Conservation (phyloP, 2,797 vertebrate species). For the Cuculus canorus region DNA sequence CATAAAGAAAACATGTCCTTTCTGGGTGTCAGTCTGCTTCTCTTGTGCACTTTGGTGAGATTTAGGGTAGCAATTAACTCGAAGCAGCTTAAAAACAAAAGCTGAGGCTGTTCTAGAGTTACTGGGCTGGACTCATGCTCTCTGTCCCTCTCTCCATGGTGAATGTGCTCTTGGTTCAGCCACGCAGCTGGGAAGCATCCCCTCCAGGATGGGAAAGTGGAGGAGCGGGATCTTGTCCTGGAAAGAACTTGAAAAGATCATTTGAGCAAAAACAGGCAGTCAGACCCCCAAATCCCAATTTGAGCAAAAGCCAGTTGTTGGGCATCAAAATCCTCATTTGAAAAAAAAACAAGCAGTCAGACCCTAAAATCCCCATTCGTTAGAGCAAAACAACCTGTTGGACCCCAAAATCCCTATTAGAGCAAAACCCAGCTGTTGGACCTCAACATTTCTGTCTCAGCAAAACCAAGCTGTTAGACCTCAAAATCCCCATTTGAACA, state of each 20-base stretch:
- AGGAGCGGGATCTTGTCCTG: not conserved
- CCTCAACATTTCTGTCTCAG: not conserved
- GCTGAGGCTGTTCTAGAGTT: not conserved
- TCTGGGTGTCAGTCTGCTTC: not conserved
- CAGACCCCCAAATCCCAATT: too few species aligned
- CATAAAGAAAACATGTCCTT: not conserved
- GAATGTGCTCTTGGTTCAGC: not conserved
- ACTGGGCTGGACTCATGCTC: too few species aligned
- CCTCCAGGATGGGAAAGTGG: not conserved
- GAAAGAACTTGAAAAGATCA: not conserved
- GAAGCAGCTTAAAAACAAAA: not conserved
- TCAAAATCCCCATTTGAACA: not conserved
- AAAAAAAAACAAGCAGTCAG: too few species aligned
- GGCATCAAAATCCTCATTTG: not conserved
- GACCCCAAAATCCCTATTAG: not conserved
- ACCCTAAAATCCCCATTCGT: too few species aligned
- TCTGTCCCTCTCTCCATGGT: not conserved
- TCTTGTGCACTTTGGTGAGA: not conserved
- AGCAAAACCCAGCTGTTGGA: not conserved
- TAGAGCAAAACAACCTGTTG: not conserved
- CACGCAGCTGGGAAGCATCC: not conserved
- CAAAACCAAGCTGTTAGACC: fast-evolving
- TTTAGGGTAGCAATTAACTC: not conserved
- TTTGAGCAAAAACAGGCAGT: not conserved
- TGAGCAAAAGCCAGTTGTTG: too few species aligned